phyloP scores from a whole-genome alignment of 1,140 invertebrate species.

The Rhagoletis pomonella region DNA sequence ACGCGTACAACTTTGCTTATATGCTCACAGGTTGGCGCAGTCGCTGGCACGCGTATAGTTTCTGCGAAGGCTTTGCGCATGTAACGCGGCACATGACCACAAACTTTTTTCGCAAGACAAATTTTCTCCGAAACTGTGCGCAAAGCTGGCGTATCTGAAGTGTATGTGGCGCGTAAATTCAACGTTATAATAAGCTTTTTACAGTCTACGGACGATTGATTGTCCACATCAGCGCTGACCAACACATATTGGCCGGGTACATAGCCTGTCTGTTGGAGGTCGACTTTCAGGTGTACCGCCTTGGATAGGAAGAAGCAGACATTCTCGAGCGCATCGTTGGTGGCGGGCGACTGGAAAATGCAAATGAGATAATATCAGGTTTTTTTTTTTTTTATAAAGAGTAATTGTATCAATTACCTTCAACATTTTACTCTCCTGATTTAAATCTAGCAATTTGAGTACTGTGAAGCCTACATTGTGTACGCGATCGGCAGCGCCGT shows the following conservation, averaged over 20 bases:
- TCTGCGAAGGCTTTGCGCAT: conserved; percentile 63
- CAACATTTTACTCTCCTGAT: conserved; percentile 65
- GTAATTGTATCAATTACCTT: conserved; percentile 7
- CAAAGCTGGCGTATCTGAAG: conserved; percentile 75
- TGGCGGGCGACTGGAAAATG: conserved; percentile 60
- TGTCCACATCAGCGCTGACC: conserved; percentile 65
- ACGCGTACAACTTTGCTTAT: conserved; percentile 69
- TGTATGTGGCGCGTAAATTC: conserved; percentile 73
- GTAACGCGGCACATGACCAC: conserved; percentile 63
- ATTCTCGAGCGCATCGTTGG: conserved; percentile 66
- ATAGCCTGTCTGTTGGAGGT: conserved; percentile 69
- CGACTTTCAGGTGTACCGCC: conserved; percentile 65
- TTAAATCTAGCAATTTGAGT: conserved; percentile 67
- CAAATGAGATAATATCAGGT: no score
- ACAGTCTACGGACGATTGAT: conserved; percentile 75
- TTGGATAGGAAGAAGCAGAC: conserved; percentile 66
- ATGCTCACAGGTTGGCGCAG: conserved; percentile 75
- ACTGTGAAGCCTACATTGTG: conserved; percentile 71
- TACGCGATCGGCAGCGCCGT: conserved; percentile 67
- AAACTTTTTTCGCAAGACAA: conserved; percentile 65
- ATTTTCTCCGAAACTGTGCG: conserved; percentile 69
- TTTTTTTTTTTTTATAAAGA: no score
- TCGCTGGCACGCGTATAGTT: conserved; percentile 68
- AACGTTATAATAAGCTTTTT: conserved; percentile 74
- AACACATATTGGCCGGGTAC: conserved; percentile 71